Evolutionary conservation across 1,140 invertebrate genomes (phyloP).

Genomic region (Drosophila cardini): DNA sequence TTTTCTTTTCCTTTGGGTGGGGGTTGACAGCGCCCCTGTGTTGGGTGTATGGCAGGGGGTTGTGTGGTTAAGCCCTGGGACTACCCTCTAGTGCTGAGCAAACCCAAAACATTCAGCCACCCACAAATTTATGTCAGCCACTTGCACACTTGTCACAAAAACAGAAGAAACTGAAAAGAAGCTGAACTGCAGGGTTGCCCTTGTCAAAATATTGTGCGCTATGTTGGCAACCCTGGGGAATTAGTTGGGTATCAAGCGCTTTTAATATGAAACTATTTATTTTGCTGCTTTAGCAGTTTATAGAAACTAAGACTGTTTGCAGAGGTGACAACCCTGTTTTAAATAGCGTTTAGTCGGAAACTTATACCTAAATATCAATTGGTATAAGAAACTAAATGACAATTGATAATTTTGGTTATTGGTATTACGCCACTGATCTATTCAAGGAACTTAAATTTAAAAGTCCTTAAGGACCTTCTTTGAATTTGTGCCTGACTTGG

Average conservation of each 20-base stretch:
- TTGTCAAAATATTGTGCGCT: constrained; percentile 1
- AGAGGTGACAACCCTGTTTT: neutral
- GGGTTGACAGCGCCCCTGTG: constrained; percentile 5
- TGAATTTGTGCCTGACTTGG: neutral
- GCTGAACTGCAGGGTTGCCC: neutral
- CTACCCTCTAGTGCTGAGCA: constrained; percentile 4
- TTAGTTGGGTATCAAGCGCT: neutral
- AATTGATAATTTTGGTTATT: too few relatives aligned
- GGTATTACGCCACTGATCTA: too few relatives aligned
- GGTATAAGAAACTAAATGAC: too few relatives aligned
- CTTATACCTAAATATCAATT: too few relatives aligned
- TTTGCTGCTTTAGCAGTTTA: neutral
- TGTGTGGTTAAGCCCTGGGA: constrained; percentile 11
- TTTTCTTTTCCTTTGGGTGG: neutral
- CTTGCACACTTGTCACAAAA: constrained; percentile 50
- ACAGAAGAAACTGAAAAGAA: neutral
- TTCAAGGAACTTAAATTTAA: too few relatives aligned
- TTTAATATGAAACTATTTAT: neutral
- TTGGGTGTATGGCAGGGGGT: neutral
- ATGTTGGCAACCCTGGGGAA: constrained; percentile 11
- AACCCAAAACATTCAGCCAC: neutral
- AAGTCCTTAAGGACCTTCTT: too few relatives aligned
- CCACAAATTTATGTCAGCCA: constrained; percentile 7
- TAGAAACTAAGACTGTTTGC: neutral
- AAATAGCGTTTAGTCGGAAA: neutral